Base-by-base conservation (phyloP, 2,797 vertebrate species). In the Coregonus ussuriensis region DNA sequence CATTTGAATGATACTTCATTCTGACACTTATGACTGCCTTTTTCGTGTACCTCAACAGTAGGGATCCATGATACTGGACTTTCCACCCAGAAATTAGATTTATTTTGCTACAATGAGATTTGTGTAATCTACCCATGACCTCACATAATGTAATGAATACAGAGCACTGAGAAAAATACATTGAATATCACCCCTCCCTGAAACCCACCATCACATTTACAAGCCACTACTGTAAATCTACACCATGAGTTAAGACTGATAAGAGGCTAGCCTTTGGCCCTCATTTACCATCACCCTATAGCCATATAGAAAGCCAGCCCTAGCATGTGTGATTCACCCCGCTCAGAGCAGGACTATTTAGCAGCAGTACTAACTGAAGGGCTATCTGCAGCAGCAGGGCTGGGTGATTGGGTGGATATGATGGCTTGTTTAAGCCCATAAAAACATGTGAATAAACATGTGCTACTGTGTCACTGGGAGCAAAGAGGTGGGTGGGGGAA, bases 391-490 rank as follows among this genome's bases (percentile, higher is more conserved):
- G 80, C 75, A 77, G 72, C 72, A 73, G 75, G 81, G 70, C 73
- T 6, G 13, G 59, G 74, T 35, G 47, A 84, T 73, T 82, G 81
- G 80, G 70, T 52, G 62, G 75, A 76, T 79, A 74, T 81, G 80
- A 89, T 77, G 85, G 86, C 89, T 89, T 89, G 84, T 90, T 91
- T 79, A 86, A 85, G 87, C 86, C 86, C 83, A 84, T 86, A 89
- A 90, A 89, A 86, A 83, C 81, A 84, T 86, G 82, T 80, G 87
- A 89, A 92, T 86, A 88, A 91, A 91, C 86, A 88, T 79, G 81
- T 72, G 76, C 78, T 73, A 15, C 82, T 75, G 74, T 82, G 86
- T 87, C 70, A 76, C 87, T 79, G 77, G 71, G 86, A 86, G 87
- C 80, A 71, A 59, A 72, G 73, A 85, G 80, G 82, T 76, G 85